phyloP scores from a whole-genome alignment of 1,140 invertebrate species.

The Amyelois transitella region DNA sequence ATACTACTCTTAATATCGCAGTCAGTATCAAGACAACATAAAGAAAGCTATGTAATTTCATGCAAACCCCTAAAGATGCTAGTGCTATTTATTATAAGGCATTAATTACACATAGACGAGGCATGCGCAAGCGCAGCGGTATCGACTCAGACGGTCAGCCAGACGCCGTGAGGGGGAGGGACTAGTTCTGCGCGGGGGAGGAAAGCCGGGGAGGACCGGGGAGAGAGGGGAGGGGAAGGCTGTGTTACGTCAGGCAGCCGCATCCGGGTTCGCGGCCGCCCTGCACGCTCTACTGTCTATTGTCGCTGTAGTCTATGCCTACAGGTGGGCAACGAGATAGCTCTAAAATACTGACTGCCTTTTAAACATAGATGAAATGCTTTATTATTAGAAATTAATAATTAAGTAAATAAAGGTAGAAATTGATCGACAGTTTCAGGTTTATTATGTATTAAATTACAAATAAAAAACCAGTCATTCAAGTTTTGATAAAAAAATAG shows the following conservation, averaged over 20 bases:
- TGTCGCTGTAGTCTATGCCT: constrained; percentile 8
- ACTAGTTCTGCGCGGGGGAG: constrained; percentile 18
- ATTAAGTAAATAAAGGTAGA: too few relatives aligned
- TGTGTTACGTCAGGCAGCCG: constrained; percentile 55
- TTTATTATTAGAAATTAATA: too few relatives aligned
- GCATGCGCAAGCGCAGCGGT: background rate
- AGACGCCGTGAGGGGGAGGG: constrained; percentile 39
- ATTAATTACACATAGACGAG: constrained; percentile 41
- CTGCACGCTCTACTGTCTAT: constrained; percentile 42
- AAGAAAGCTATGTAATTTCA: background rate
- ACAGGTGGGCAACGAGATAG: constrained; percentile 24
- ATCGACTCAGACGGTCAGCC: constrained; percentile 48
- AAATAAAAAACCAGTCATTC: too few relatives aligned
- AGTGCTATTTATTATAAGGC: constrained; percentile 24
- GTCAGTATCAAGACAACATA: too few relatives aligned
- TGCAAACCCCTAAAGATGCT: background rate
- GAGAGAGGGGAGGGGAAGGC: constrained; percentile 39
- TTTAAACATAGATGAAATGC: too few relatives aligned
- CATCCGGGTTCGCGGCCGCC: constrained; percentile 67
- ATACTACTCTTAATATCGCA: too few relatives aligned
- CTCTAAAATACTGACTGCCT: background rate
- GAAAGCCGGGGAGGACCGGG: constrained; percentile 9
- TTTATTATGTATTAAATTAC: too few relatives aligned
- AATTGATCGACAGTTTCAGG: too few relatives aligned
- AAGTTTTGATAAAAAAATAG: too few relatives aligned